A percentile compares a stretch with the other conserved stretches of the same genome.
Evolutionary conservation across 1,140 invertebrate genomes (phyloP).

Genomic region (Carposina sasakii): DNA sequence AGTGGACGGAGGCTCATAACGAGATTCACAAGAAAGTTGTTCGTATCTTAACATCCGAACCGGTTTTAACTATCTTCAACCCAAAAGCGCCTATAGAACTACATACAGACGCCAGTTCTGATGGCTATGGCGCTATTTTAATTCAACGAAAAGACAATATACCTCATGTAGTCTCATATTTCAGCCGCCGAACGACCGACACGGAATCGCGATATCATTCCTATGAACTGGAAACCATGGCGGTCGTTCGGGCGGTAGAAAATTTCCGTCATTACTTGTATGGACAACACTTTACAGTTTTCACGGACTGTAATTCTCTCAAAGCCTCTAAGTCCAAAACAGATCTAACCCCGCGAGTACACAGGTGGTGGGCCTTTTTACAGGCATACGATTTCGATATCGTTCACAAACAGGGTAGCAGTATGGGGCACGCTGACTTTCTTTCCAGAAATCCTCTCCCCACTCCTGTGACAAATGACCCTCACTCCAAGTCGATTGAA

Average conservation of each 20-base stretch:
- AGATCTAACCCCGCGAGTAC: background rate
- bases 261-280: background rate
- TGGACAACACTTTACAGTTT: background rate
- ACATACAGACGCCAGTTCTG: background rate
- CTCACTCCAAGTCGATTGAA: background rate
- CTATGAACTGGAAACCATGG: background rate
- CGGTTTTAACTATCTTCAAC: background rate
- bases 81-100: background rate
- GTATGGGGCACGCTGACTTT: background rate
- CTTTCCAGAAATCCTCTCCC: background rate
- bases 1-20: background rate
- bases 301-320: background rate
- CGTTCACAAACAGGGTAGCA: background rate
- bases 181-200: background rate
- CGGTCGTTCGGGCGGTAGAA: background rate
- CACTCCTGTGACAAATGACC: too few relatives aligned
- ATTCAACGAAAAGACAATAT: background rate
- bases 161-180: background rate
- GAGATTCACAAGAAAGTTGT: background rate
- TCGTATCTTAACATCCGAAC: background rate
- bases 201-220: background rate
- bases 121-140: background rate
- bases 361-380: background rate
- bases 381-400: background rate
- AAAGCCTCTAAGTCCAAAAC: background rate